Conservation (phyloP, 2,797 vertebrate species). For the Tokudaia tokunoshimensis region DNA sequence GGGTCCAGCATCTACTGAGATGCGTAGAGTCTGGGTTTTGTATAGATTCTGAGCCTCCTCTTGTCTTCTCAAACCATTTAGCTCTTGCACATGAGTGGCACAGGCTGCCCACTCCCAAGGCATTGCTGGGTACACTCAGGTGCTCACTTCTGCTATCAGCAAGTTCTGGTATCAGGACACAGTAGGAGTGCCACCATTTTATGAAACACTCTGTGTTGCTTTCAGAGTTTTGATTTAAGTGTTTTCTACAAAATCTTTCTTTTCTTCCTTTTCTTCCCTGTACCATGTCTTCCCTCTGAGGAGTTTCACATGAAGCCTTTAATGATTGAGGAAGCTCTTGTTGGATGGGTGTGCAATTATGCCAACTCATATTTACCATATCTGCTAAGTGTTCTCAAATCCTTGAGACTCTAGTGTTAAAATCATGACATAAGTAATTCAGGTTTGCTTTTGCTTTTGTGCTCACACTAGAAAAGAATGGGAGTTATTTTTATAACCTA, state of each 20-base stretch:
- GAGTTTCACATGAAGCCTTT: neutral
- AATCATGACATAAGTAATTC: neutral
- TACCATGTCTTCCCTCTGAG: neutral
- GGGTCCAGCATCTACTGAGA: neutral
- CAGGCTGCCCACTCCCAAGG: neutral
- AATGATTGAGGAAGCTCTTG: neutral
- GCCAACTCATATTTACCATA: neutral
- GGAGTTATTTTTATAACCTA: neutral
- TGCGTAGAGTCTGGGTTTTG: neutral
- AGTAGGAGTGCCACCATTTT: neutral
- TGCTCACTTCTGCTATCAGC: neutral
- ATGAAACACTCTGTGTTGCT: neutral
- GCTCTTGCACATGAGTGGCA: neutral
- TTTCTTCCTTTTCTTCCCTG: neutral
- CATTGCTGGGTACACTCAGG: too few relatives aligned
- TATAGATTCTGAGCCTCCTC: neutral
- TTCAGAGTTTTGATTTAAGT: neutral
- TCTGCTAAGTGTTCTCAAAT: neutral
- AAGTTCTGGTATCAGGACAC: neutral
- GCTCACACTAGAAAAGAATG: neutral
- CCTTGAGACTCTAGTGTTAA: neutral
- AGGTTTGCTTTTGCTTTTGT: neutral
- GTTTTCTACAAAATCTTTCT: neutral
- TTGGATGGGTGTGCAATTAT: neutral
- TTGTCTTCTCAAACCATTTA: neutral